These are phyloP conservation scores for Anoura caudifer DNA, from an alignment of 2,113 vertebrate species.

Conservation along the genomic window DNA sequence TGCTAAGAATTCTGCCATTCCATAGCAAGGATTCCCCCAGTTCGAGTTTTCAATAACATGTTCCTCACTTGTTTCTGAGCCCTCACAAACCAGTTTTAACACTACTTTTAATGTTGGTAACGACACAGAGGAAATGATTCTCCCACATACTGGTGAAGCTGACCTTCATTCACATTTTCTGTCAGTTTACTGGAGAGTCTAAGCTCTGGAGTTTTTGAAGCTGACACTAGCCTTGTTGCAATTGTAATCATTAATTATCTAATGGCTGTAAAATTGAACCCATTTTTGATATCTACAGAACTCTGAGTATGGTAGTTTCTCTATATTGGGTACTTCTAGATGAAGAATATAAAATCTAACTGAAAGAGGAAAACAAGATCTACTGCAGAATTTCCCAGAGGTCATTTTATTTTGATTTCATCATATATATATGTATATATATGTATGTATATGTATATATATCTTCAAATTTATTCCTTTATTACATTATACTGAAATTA, in stretches of 20 bases:
- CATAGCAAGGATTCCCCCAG: not conserved
- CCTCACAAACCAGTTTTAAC: not conserved
- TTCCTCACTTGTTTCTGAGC: not conserved
- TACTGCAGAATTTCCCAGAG: not conserved
- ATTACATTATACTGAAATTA: not conserved
- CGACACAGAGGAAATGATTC: not conserved
- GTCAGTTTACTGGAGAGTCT: not conserved
- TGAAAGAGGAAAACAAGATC: not conserved
- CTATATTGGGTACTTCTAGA: not conserved
- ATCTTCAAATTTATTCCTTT: not conserved
- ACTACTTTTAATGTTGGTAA: not conserved
- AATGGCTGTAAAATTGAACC: not conserved
- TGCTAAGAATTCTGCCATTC: not conserved
- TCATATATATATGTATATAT: not conserved
- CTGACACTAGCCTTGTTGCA: not conserved
- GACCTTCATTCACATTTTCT: not conserved
- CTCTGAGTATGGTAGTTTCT: not conserved
- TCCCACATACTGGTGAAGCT: not conserved
- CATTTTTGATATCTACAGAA: not conserved
- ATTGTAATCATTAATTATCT: not conserved
- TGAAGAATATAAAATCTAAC: not conserved
- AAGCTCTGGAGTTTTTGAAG: not conserved
- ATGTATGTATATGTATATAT: too few relatives aligned
- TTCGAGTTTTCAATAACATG: not conserved
- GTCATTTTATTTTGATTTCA: not conserved